Evolutionary conservation across 2,113 vertebrate species (phyloP).

Genomic region (Gnathonemus echidnorhynchus): DNA sequence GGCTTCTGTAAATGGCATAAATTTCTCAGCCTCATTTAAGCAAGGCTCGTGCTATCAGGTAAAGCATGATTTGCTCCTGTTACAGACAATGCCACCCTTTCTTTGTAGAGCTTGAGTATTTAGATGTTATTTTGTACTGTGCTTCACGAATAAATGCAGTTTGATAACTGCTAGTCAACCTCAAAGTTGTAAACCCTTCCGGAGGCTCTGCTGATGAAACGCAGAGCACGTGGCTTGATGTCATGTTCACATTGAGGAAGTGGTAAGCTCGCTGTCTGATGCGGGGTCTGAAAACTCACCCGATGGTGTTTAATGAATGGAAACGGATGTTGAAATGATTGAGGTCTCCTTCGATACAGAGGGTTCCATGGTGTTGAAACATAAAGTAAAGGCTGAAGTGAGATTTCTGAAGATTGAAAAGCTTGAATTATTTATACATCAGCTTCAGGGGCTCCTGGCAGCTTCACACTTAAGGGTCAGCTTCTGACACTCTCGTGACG

Average conservation of each 20-base stretch:
- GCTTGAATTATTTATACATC: neutral
- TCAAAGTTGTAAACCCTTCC: neutral
- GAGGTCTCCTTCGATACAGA: neutral
- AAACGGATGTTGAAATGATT: neutral
- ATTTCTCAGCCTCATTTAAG: neutral
- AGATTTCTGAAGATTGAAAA: neutral
- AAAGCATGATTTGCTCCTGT: neutral
- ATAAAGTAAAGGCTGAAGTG: neutral
- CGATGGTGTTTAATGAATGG: neutral
- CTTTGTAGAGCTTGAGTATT: neutral
- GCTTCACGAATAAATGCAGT: neutral
- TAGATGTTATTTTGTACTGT: neutral
- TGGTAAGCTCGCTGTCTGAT: neutral
- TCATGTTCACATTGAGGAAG: neutral
- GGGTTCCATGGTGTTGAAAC: neutral
- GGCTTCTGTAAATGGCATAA: neutral
- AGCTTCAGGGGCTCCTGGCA: neutral
- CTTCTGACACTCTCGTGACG: neutral
- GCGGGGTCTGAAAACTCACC: neutral
- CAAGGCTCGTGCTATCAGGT: neutral
- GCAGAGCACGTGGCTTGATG: neutral
- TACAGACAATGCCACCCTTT: neutral
- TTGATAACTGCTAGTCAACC: neutral
- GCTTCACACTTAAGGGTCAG: neutral
- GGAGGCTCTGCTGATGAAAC: neutral